These are phyloP conservation scores for human DNA, from an alignment of 2,113 vertebrate species.

Conservation along the genomic window GRCh38 chr21:42749001-42749500, in stretches of 20 bases:
- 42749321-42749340: background rate
- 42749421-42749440: background rate
- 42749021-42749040: background rate
- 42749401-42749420: background rate
- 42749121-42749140: background rate
- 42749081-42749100: accelerated
- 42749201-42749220: accelerated
- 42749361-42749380: no score
- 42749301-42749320: background rate
- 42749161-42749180: accelerated
- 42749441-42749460: background rate
- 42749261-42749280: no score
- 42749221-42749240: background rate
- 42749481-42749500: background rate
- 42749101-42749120: background rate
- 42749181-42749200: accelerated
- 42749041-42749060: background rate
- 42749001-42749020: accelerated
- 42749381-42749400: background rate
- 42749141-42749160: background rate
- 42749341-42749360: background rate
- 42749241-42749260: background rate
- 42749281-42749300: accelerated
- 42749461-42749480: no score
- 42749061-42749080: background rate